Evolutionary conservation across 2,888 invertebrate genomes (phyloP).

Genomic region (Uloborus plumipes): DNA sequence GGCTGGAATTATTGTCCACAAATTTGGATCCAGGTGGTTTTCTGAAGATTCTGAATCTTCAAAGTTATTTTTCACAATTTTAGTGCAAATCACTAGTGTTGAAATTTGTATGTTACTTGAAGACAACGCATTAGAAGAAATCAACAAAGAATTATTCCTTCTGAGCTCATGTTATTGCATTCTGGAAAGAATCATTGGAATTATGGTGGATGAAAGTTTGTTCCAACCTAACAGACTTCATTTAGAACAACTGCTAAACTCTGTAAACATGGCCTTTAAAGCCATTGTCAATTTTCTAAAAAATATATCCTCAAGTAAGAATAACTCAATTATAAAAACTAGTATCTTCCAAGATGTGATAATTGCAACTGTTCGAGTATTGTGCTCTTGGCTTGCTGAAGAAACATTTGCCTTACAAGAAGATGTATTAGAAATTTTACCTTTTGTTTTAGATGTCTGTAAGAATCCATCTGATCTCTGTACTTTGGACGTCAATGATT

Average conservation of each 20-base stretch:
- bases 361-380: constrained; percentile 86
- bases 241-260: constrained; percentile 35
- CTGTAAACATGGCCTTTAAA: constrained; percentile 53
- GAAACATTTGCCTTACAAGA: constrained; percentile 79
- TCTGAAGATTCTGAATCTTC: constrained; percentile 77
- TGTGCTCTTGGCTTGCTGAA: constrained; percentile 91
- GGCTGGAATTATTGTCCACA: constrained; percentile 83
- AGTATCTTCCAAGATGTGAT: constrained; percentile 75
- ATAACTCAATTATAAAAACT: not conserved
- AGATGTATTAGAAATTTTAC: constrained; percentile 84
- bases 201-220: constrained; percentile 69
- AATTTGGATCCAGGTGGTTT: constrained; percentile 88
- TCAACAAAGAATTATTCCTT: constrained; percentile 67
- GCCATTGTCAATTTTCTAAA: constrained; percentile 42
- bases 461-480: constrained; percentile 81
- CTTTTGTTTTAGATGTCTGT: constrained; percentile 83
- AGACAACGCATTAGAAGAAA: constrained; percentile 81
- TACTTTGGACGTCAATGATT: constrained; percentile 14
- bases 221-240: constrained; percentile 34
- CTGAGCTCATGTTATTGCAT: constrained; percentile 70
- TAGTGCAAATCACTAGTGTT: constrained; percentile 89
- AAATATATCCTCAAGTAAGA: constrained; percentile 17
- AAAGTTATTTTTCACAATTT: constrained; percentile 82
- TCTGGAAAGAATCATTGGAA: constrained; percentile 70
- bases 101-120: constrained; percentile 95